phyloP scores from a whole-genome alignment of 2,888 invertebrate species.

The Charanyca ferruginea region DNA sequence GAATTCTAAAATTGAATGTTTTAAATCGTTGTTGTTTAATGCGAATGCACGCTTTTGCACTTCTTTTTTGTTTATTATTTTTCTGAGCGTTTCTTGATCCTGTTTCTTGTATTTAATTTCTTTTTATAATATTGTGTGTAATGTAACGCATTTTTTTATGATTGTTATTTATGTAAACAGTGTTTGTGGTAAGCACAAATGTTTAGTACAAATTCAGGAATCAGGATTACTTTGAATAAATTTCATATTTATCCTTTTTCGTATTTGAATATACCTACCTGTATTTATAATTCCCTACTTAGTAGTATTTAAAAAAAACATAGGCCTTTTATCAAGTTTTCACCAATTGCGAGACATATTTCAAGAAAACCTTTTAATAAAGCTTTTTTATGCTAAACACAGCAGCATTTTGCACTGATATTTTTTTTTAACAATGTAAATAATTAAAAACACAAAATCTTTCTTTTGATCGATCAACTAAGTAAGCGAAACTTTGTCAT shows the following conservation, averaged over 20 bases:
- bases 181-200: not conserved
- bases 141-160: too few species aligned
- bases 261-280: too few species aligned
- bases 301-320: not conserved
- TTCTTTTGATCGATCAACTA: slow-evolving; percentile 10
- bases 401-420: slow-evolving; percentile 31
- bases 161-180: not conserved
- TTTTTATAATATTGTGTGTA: not conserved
- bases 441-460: slow-evolving; percentile 16
- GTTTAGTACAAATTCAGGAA: not conserved
- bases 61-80: slow-evolving; percentile 20
- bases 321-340: not conserved
- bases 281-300: too few species aligned
- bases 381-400: slow-evolving; percentile 22
- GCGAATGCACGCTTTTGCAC: slow-evolving; percentile 64
- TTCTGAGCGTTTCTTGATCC: slow-evolving; percentile 2
- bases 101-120: slow-evolving; percentile 13
- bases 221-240: not conserved
- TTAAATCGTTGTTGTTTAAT: slow-evolving; percentile 56
- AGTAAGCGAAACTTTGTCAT: too few species aligned
- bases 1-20: slow-evolving; percentile 61
- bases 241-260: not conserved
- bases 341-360: not conserved
- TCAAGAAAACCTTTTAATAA: not conserved
- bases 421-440: slow-evolving; percentile 22